Evolutionary conservation across 2,113 vertebrate species (phyloP), one percentile per base, ranked within the genome.

Genomic region (Sphyrna mokarran): DNA sequence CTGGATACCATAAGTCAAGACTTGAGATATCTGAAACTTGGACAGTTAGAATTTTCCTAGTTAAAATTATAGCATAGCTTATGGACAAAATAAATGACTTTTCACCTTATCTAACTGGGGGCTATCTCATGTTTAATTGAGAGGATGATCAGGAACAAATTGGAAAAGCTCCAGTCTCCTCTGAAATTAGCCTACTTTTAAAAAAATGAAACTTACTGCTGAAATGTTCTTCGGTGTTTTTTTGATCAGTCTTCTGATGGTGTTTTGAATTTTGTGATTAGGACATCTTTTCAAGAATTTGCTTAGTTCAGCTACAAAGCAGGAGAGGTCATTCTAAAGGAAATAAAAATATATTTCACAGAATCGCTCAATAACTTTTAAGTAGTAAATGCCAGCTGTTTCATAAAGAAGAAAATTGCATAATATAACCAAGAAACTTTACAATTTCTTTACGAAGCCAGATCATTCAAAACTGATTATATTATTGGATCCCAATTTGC

Each of bases 261-360:
- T 54, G 8, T 54, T 76, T 10, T 0, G 14, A 22, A 16, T 1
- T 0, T 2, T 11, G 26, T 7, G 29, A 3, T 16, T 0, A 14
- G 11, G 0, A 40, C 0, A 5, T 20, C 1, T 6, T 43, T 37
- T 33, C 61, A 22, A 18, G 29, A 66, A 68, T 68, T 22, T 68
- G 3, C 4, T 0, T 26, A 95, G 94, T 76, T 95, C 69, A 7
- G 40, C 40, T 33, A 95, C 14, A 72, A 48, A 95, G 69, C 94
- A 95, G 23, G 94, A 72, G 72, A 95, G 40, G 68, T 95, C 26
- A 95, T 14, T 5, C 94, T 95, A 54, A 54, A 95, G 68, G 26
- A 43, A 54, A 95, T 43, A 95, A 37, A 72, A 54, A 76, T 26
- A 43, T 54, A 95, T 37, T 93, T 66, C 68, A 72, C 69, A 76